These are phyloP conservation scores for Xenopus borealis DNA, from an alignment of 2,113 vertebrate species.

Conservation along the genomic window DNA sequence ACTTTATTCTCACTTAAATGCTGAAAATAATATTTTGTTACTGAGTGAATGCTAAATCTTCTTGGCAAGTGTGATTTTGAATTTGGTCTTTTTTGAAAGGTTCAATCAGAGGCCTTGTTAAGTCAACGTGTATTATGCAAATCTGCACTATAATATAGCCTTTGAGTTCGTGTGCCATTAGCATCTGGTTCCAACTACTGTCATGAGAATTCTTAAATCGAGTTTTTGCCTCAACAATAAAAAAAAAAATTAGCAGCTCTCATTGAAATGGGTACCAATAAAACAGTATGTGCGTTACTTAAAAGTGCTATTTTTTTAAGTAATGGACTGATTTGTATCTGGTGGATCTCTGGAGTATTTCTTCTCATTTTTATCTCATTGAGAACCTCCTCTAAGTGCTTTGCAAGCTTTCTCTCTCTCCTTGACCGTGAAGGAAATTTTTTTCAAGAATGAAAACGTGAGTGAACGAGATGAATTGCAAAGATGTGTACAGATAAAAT, in stretches of 20 bases:
- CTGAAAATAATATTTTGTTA: too few species aligned
- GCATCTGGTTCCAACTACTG: conserved; percentile 38
- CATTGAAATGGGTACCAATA: conserved; percentile 31
- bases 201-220: conserved; percentile 39
- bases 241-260: conserved; percentile 33
- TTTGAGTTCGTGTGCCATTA: conserved; percentile 36
- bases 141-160: conserved; percentile 33
- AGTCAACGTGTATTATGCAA: conserved; percentile 44
- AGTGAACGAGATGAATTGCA: background rate
- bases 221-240: conserved; percentile 26
- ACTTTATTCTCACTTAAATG: too few species aligned
- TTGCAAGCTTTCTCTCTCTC: conserved; percentile 33
- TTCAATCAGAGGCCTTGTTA: conserved; percentile 29
- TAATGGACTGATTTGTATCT: conserved; percentile 37
- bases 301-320: conserved; percentile 42
- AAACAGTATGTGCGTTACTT: conserved; percentile 41
- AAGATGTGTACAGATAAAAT: background rate
- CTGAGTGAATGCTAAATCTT: too few species aligned
- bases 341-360: conserved; percentile 37
- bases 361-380: conserved; percentile 35
- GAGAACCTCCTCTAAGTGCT: conserved; percentile 37
- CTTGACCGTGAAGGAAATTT: conserved; percentile 30
- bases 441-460: conserved; percentile 3
- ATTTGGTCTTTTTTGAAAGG: background rate
- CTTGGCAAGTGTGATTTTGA: too few species aligned